Evolutionary conservation across 1,140 invertebrate genomes (phyloP).

Genomic region (Diprion similis): DNA sequence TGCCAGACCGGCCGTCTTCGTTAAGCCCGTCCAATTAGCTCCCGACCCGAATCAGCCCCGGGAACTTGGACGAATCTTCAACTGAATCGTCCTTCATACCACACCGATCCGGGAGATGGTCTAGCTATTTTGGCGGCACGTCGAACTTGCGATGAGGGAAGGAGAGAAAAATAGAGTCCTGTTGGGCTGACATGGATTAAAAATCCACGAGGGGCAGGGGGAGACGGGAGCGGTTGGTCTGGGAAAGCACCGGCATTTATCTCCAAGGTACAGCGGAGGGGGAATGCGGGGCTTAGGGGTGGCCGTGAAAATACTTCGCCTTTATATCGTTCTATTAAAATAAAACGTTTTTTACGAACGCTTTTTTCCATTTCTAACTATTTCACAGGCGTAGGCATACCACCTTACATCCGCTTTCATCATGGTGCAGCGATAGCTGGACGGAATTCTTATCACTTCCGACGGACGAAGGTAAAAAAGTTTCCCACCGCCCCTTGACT

Average conservation of each 20-base stretch:
- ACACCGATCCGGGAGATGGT: too few species aligned
- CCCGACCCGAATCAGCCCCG: slow-evolving; percentile 17
- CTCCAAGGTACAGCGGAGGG: slow-evolving; percentile 8
- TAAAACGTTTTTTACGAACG: slow-evolving; percentile 37
- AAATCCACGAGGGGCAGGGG: slow-evolving; percentile 18
- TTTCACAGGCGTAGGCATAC: not conserved
- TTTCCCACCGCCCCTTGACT: too few species aligned
- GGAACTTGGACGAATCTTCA: not conserved
- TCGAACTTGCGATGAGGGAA: too few species aligned
- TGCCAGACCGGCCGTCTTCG: not conserved
- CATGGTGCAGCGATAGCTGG: too few species aligned
- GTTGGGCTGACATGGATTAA: not conserved
- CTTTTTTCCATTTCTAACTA: not conserved
- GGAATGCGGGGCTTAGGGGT: slow-evolving; percentile 21
- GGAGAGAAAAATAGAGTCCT: too few species aligned
- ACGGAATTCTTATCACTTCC: too few species aligned
- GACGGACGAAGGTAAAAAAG: too few species aligned
- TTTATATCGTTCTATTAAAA: slow-evolving; percentile 43
- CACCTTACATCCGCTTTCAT: too few species aligned
- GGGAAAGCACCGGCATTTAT: slow-evolving; percentile 21
- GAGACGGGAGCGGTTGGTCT: slow-evolving; percentile 17
- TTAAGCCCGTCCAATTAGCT: slow-evolving; percentile 5
- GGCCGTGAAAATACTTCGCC: slow-evolving; percentile 33
- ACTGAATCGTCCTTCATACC: too few species aligned
- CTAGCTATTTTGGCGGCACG: too few species aligned